Base-by-base conservation (phyloP, 92 coral and sea anemone species). In the Montipora capitata region DNA sequence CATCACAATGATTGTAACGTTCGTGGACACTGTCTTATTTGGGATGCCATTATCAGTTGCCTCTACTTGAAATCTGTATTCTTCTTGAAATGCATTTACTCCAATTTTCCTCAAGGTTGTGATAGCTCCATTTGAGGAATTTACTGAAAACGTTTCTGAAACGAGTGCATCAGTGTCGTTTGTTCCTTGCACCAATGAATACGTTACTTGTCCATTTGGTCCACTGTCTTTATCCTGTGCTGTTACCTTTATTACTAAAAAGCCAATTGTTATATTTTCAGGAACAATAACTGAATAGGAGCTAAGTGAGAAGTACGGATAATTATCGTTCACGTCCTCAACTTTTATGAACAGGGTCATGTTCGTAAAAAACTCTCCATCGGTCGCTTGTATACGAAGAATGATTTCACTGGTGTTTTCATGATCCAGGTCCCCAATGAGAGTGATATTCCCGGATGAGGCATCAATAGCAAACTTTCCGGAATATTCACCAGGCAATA, bases 321-420 rank as follows among this genome's bases (percentile, higher is more conserved):
- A 20, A 43, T 96, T 91, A 70, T 96, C 99, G 78, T 96, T 96
- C 17, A 85, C 78, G 61, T 96, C 96, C 6, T 10, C 67, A 5
- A 96, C 87, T 0, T 85, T 62, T 40, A 96, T 86, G 13, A 58
- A 11, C 27, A 73, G 43, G 5, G 43, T 51, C 14, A 41, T 45
- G 18, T 40, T 73, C 17, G 61, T 6, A 7, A 10, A 11, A 9
- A 73, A 73, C 62, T 2, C 27, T 48, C 78, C 62, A 51, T 73
- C 78, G 40, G 63, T 49, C 17, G 78, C 78, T 18, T 51, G 59
- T 61, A 73, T 73, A 18, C n/a, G 10, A 17, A 73, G 51, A 38
- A 13, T 73, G n/a, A 73, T 17, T 10, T 73, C 42, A 18, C 61
- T 73, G 42, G 61, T 49, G 63, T 16, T 73, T 35, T 73, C 78